Conservation (phyloP, 2,888 invertebrate genomes). For the Thyatira batis region DNA sequence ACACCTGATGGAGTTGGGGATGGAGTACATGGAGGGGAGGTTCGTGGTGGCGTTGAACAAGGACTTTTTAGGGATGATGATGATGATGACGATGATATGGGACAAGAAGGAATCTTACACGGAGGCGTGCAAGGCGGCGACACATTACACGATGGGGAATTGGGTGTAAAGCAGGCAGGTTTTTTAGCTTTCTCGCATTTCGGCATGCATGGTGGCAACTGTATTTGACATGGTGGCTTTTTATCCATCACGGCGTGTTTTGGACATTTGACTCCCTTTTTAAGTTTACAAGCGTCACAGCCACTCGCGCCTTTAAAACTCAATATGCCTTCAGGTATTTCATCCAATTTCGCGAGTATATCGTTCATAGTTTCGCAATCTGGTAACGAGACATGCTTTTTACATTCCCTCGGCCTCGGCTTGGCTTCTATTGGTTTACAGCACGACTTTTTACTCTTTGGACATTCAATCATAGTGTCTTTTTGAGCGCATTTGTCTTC, state of each 20-base stretch:
- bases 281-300: constrained; percentile 32
- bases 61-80: not conserved
- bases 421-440: constrained; percentile 13
- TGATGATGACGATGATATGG: not conserved
- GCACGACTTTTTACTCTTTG: constrained; percentile 25
- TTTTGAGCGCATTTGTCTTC: constrained; percentile 33
- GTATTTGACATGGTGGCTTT: constrained; percentile 27
- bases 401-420: constrained; percentile 19
- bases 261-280: constrained; percentile 13
- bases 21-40: not conserved
- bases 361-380: constrained; percentile 35
- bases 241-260: constrained; percentile 35
- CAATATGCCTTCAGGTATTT: constrained; percentile 40
- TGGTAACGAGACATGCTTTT: constrained; percentile 50
- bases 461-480: constrained; percentile 16
- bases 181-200: constrained; percentile 26
- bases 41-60: not conserved
- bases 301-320: constrained; percentile 30
- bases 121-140: not conserved
- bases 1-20: not conserved
- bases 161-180: constrained; percentile 29
- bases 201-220: constrained; percentile 31
- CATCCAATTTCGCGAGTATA: constrained; percentile 14
- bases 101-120: not conserved
- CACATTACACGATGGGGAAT: constrained; percentile 12